phyloP scores from a whole-genome alignment of 2,113 vertebrate genomes.

The Mormyrus lacerda region DNA sequence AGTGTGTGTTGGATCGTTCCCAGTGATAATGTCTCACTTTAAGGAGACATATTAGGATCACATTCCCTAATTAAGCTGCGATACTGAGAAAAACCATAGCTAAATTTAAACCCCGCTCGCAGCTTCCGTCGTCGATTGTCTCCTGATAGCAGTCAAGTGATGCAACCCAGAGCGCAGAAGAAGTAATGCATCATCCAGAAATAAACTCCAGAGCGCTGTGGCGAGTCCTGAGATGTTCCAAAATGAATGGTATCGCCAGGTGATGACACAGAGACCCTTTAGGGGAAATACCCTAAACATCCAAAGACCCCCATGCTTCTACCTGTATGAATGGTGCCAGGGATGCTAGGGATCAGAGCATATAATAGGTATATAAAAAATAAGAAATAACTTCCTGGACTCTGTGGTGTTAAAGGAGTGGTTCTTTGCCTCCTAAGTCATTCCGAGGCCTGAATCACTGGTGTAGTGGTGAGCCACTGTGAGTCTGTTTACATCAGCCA shows the following conservation, averaged over 20 bases:
- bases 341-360: too few relatives aligned
- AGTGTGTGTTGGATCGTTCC: too few relatives aligned
- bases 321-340: not conserved
- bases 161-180: not conserved
- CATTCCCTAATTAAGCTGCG: not conserved
- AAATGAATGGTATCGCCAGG: not conserved
- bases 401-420: not conserved
- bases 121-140: slow-evolving; percentile 10
- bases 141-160: slow-evolving; percentile 15
- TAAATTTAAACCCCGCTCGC: not conserved
- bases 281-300: not conserved
- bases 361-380: too few relatives aligned
- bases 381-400: not conserved
- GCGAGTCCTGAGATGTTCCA: not conserved
- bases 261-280: not conserved
- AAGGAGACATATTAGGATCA: not conserved
- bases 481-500: not conserved
- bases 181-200: not conserved
- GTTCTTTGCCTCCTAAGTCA: not conserved
- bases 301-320: not conserved
- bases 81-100: not conserved
- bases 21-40: not conserved
- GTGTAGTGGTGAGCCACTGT: not conserved
- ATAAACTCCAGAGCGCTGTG: not conserved
- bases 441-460: not conserved